phyloP scores from a whole-genome alignment of 2,113 vertebrate genomes.

The Excalfactoria chinensis region DNA sequence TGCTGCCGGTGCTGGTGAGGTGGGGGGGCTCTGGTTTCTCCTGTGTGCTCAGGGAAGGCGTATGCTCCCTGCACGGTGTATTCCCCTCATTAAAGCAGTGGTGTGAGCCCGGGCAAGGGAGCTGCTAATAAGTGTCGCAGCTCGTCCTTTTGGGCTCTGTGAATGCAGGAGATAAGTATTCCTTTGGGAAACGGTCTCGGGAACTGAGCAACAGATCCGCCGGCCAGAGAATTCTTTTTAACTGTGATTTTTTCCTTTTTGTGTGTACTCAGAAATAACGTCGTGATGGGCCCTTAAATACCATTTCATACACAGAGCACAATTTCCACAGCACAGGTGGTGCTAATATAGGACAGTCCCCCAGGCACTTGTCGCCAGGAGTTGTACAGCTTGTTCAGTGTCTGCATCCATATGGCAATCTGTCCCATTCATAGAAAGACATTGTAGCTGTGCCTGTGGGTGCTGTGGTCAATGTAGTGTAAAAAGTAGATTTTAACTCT shows the following conservation, averaged over 20 bases:
- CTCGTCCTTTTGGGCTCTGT: constrained; percentile 74
- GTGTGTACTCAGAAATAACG: constrained; percentile 74
- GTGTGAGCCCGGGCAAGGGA: constrained; percentile 69
- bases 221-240: constrained; percentile 75
- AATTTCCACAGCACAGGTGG: constrained; percentile 88
- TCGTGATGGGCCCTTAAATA: constrained; percentile 72
- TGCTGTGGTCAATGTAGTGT: constrained; percentile 79
- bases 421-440: constrained; percentile 85
- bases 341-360: constrained; percentile 90
- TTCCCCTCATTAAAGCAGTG: constrained; percentile 68
- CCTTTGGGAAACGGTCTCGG: constrained; percentile 73
- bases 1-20: neutral
- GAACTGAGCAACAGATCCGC: constrained; percentile 73
- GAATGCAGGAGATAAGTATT: constrained; percentile 71
- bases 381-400: constrained; percentile 90
- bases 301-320: constrained; percentile 72
- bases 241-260: constrained; percentile 76
- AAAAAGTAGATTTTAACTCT: constrained; percentile 78
- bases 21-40: neutral
- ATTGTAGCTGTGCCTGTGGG: constrained; percentile 76
- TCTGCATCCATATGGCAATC: constrained; percentile 90
- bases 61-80: constrained; percentile 48
- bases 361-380: constrained; percentile 90
- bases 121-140: constrained; percentile 71
- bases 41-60: constrained; percentile 28